phyloP scores from a whole-genome alignment of 2,797 vertebrate genomes.

The Sparidentex hasta region DNA sequence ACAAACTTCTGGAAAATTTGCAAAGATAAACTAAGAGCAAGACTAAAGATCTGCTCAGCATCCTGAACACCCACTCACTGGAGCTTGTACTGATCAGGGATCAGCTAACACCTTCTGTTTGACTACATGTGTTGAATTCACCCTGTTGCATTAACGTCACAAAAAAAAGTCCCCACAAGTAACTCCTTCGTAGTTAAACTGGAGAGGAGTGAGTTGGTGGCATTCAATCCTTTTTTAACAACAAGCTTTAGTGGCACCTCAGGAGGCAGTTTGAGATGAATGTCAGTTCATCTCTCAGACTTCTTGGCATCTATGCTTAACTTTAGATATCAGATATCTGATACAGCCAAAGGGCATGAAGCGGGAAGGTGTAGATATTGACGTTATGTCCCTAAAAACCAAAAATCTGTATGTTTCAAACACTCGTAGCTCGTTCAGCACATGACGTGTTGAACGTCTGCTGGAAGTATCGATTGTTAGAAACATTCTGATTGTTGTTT shows the following conservation, averaged over 20 bases:
- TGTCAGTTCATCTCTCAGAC: neutral
- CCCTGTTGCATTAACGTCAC: neutral
- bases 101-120: neutral
- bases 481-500: neutral
- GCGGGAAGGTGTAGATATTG: neutral
- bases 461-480: neutral
- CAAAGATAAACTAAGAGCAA: neutral
- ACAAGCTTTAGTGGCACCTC: neutral
- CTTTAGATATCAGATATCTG: neutral
- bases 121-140: conserved; percentile 7
- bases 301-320: neutral
- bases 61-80: neutral
- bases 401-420: neutral
- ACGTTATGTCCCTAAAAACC: neutral
- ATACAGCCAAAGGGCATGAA: neutral
- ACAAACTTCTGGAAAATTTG: neutral
- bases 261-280: neutral
- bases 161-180: neutral
- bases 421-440: neutral
- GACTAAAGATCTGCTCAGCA: neutral
- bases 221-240: neutral
- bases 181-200: neutral
- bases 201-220: neutral
- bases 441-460: neutral
- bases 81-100: neutral